Base-by-base conservation (phyloP, 2,888 invertebrate genomes). In the Eupeodes latifasciatus region DNA sequence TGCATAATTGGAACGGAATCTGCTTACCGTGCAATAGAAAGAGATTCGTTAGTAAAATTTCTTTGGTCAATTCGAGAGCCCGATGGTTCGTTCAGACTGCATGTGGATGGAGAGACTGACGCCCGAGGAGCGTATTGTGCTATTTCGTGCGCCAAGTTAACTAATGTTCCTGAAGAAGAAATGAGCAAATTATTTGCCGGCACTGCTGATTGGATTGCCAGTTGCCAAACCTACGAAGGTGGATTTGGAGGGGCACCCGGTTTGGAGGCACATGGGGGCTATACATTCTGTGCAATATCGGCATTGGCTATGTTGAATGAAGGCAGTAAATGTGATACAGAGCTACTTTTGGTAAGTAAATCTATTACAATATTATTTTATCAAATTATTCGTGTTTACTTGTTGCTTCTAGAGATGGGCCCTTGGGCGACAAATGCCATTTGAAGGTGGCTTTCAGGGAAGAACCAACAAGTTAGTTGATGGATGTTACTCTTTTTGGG, bases 401-500 rank as follows among this genome's bases (percentile, higher is more conserved):
- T 47, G 49, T 74, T 81, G 40, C 62, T 69, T 92, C 82, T 90
- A 96, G 95, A 95, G 97, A 91, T 99, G 99, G 99, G 95, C 96
- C 87, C 96, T 96, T 0, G 97, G 97, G 91, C 95, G 97, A 74
- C 99, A 99, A 94, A 99, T 99, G 98, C 94, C 95, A 86, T 95
- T 96, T 89, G 99, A 99, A 94, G 99, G 99, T 47, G 99, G 99
- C 9, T 99, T 99, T 93, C 97, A 98, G 94, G 99, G 99, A 0
- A 95, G 99, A 91, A 99, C 99, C 2, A 99, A 99, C 94, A 99
- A 99, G 94, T 94, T 99, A 89, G 99, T 99, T 0, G 99, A 99
- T 95, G 98, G 98, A 4, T 99, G 99, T 93, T 99, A 99, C 93
- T 99, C 99, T 0, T 99, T 99, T 94, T 99, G 99, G 99, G 98